phyloP scores from a whole-genome alignment of 2,888 invertebrate genomes.

The Thalpophila matura region DNA sequence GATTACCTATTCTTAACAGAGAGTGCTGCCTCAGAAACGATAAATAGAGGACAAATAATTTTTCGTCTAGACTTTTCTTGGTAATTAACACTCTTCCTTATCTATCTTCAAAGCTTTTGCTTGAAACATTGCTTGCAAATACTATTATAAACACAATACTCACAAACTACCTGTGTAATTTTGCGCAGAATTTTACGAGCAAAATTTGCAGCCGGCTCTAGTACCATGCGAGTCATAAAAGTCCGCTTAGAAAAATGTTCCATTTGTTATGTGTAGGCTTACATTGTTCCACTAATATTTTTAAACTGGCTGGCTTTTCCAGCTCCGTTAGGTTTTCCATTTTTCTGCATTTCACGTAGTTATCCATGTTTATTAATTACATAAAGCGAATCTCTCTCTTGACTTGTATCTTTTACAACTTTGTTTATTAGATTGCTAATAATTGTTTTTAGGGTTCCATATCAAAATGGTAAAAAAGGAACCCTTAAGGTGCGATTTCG shows the following conservation, averaged over 20 bases:
- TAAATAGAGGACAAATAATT: no score
- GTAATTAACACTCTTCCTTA: no score
- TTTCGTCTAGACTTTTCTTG: no score
- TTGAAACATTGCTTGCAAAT: no score
- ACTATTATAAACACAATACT: slow-evolving; percentile 17
- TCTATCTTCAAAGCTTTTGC: no score
- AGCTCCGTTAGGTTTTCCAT: slow-evolving; percentile 22
- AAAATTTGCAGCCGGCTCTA: slow-evolving; percentile 28
- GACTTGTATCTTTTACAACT: neutral
- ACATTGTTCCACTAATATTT: slow-evolving; percentile 42
- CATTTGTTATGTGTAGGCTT: slow-evolving; percentile 39
- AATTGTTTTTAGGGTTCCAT: no score
- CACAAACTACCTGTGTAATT: slow-evolving; percentile 31
- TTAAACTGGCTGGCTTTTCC: slow-evolving; percentile 19
- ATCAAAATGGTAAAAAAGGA: no score
- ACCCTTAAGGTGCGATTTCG: no score
- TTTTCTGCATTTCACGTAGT: slow-evolving; percentile 9
- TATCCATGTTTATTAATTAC: neutral
- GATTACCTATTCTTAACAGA: no score
- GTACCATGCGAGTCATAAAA: slow-evolving; percentile 20
- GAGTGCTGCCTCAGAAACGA: no score
- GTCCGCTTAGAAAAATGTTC: slow-evolving; percentile 48
- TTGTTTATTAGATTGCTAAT: neutral
- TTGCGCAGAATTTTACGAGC: slow-evolving; percentile 36
- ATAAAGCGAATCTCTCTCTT: neutral